Conservation (phyloP, 2,888 invertebrate species). For the Marasmarcha lunaedactyla region DNA sequence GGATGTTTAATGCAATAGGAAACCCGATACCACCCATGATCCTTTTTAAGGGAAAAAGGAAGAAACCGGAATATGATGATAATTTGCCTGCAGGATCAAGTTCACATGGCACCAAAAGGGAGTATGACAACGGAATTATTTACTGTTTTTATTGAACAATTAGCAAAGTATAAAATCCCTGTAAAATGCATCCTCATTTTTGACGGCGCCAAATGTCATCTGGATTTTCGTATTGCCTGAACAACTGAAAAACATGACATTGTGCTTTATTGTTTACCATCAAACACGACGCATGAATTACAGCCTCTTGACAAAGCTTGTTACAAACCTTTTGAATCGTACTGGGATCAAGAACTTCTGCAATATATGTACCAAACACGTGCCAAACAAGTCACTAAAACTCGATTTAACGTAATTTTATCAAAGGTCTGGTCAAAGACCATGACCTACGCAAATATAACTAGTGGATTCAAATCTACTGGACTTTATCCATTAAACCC, state of each 20-base stretch:
- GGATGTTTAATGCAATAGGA: background rate
- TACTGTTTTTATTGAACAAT: background rate
- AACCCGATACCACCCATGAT: background rate
- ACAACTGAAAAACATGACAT: constrained; percentile 14
- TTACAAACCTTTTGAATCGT: constrained; percentile 16
- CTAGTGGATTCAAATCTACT: constrained; percentile 16
- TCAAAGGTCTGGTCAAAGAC: constrained; percentile 14
- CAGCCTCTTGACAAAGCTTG: constrained; percentile 18
- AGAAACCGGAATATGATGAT: constrained; percentile 7
- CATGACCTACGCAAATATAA: constrained; percentile 15
- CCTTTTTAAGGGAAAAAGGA: background rate
- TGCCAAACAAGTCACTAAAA: constrained; percentile 13
- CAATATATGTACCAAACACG: constrained; percentile 11
- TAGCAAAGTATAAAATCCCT: background rate
- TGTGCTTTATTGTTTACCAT: constrained; percentile 15
- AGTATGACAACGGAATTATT: constrained; percentile 16
- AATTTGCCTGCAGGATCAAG: constrained; percentile 16
- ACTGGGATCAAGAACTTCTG: constrained; percentile 15
- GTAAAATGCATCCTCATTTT: constrained; percentile 10
- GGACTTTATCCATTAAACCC: constrained; percentile 15
- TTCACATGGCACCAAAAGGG: constrained; percentile 18
- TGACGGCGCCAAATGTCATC: constrained; percentile 14
- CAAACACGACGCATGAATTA: constrained; percentile 16
- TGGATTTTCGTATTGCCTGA: constrained; percentile 15
- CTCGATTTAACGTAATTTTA: constrained; percentile 14